Evolutionary conservation across 1,140 invertebrate genomes (phyloP).

Genomic region (Chelonus insularis): DNA sequence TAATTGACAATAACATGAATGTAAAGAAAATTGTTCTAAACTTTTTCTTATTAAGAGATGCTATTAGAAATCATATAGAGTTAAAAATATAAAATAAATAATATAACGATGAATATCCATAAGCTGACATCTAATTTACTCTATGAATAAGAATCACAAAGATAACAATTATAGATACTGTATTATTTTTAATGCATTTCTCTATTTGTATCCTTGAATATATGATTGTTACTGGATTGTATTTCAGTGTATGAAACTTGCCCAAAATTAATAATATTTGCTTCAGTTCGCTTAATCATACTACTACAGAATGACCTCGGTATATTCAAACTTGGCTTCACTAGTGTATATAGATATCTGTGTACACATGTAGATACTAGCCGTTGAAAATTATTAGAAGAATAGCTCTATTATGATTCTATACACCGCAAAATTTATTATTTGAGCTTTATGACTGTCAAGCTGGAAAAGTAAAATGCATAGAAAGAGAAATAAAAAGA

Average conservation of each 20-base stretch:
- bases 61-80: too few relatives aligned
- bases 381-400: conserved; percentile 5
- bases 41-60: too few relatives aligned
- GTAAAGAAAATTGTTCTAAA: too few relatives aligned
- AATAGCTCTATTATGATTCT: conserved; percentile 7
- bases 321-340: not conserved
- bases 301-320: not conserved
- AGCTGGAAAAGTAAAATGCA: not conserved
- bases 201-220: not conserved
- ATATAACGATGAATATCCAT: not conserved
- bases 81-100: not conserved
- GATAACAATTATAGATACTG: too few relatives aligned
- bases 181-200: conserved; percentile 8
- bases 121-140: too few relatives aligned
- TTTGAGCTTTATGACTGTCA: conserved; percentile 18
- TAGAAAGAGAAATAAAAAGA: not conserved
- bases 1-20: too few relatives aligned
- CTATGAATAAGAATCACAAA: too few relatives aligned
- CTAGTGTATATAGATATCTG: not conserved
- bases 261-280: conserved; percentile 40
- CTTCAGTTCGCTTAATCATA: conserved; percentile 40
- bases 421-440: conserved; percentile 11
- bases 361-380: not conserved
- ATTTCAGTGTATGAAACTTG: conserved; percentile 13
- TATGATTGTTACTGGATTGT: not conserved